phyloP scores from a whole-genome alignment of 1,140 invertebrate species.

The Drosophila melanica region DNA sequence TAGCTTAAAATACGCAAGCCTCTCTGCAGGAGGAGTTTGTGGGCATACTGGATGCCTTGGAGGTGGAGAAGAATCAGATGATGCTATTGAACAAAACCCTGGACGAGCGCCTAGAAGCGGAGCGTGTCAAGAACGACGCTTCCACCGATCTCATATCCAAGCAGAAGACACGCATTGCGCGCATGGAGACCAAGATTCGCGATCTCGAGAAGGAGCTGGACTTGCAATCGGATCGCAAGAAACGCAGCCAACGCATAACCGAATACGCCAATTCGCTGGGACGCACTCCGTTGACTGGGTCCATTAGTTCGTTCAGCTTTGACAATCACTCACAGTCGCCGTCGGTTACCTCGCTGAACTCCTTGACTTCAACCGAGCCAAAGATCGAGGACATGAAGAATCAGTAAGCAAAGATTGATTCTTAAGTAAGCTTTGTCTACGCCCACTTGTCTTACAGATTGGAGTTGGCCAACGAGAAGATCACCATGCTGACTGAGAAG shows the following conservation, averaged over 20 bases:
- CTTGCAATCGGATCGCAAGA: slow-evolving; percentile 70
- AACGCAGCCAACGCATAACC: slow-evolving; percentile 72
- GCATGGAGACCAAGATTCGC: slow-evolving; percentile 69
- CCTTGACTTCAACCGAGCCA: slow-evolving; percentile 11
- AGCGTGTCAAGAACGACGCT: slow-evolving; percentile 77
- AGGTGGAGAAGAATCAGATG: slow-evolving; percentile 85
- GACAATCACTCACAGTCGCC: slow-evolving; percentile 64
- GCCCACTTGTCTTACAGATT: slow-evolving; percentile 35
- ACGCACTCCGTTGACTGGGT: slow-evolving; percentile 57
- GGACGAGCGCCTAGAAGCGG: slow-evolving; percentile 85
- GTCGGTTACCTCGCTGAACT: slow-evolving; percentile 40
- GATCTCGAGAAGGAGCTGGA: slow-evolving; percentile 78
- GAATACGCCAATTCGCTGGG: slow-evolving; percentile 69
- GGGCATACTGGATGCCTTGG: slow-evolving; percentile 84
- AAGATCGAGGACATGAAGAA: slow-evolving; percentile 66
- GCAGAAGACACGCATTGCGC: slow-evolving; percentile 67
- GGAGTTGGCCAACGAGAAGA: slow-evolving; percentile 77
- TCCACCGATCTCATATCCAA: slow-evolving; percentile 57
- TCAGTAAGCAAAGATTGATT: slow-evolving; percentile 40
- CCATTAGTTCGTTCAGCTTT: slow-evolving; percentile 72
- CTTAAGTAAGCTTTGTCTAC: neutral
- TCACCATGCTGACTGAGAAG: slow-evolving; percentile 70
- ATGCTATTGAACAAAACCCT: slow-evolving; percentile 85
- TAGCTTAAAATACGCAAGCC: neutral
- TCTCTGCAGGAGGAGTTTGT: slow-evolving; percentile 70